Evolutionary conservation across 2,797 vertebrate species (phyloP).

Genomic region (Onychomys arenicola): DNA sequence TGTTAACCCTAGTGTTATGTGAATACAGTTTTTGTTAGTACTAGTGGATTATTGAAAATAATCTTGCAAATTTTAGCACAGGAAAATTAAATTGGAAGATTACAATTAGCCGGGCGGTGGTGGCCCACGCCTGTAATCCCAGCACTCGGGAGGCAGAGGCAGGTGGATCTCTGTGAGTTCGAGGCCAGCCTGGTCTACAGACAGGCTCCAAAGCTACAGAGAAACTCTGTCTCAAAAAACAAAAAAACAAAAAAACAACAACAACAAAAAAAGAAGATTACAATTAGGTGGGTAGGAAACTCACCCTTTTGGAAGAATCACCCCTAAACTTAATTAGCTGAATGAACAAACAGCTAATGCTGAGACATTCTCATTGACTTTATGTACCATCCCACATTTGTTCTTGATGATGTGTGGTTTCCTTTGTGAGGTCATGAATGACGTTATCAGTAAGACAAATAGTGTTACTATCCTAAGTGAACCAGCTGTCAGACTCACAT

Average conservation of each 20-base stretch:
- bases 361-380: constrained; percentile 52
- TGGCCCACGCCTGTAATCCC: too few relatives aligned
- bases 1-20: background rate
- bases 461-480: constrained; percentile 42
- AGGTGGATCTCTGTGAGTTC: too few relatives aligned
- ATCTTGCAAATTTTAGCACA: background rate
- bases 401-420: constrained; percentile 38
- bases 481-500: constrained; percentile 5
- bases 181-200: too few relatives aligned
- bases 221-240: too few relatives aligned
- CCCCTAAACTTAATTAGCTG: background rate
- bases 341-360: background rate
- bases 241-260: too few relatives aligned
- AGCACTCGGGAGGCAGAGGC: too few relatives aligned
- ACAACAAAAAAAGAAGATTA: too few relatives aligned
- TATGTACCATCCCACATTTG: background rate
- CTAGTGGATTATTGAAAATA: constrained; percentile 38
- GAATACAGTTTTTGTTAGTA: constrained; percentile 4
- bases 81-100: constrained; percentile 49
- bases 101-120: too few relatives aligned
- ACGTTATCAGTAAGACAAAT: constrained; percentile 43
- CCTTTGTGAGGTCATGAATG: constrained; percentile 79
- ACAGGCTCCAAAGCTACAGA: too few relatives aligned
- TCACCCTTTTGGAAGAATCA: constrained; percentile 8
- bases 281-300: background rate